Percentiles rank a stretch among this genome's conserved stretches.
phyloP scores from a whole-genome alignment of 2,888 invertebrate species.

The Drosophila picticornis region DNA sequence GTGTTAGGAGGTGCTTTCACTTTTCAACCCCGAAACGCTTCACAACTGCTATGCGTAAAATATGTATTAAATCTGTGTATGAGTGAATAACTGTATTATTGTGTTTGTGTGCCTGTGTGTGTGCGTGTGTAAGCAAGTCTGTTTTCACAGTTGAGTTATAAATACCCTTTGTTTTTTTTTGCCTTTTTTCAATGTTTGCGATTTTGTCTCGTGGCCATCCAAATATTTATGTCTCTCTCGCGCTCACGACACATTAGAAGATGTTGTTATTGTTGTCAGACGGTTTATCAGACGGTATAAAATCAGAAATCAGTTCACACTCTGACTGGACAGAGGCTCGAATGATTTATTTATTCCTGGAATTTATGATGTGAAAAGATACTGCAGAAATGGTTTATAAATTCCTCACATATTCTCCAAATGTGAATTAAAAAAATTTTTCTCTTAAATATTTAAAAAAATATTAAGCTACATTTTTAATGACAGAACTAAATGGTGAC shows the following conservation, averaged over 20 bases:
- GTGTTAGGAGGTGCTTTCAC: constrained; percentile 54
- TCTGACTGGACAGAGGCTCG: neutral
- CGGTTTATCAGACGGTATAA: constrained; percentile 20
- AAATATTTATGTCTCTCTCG: constrained; percentile 27
- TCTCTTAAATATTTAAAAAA: neutral
- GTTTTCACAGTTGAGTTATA: constrained; percentile 30
- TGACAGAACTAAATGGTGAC: neutral
- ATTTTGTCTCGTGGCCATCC: constrained; percentile 13
- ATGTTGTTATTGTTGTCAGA: constrained; percentile 10
- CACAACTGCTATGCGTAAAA: constrained; percentile 6
- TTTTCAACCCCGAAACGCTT: constrained; percentile 56
- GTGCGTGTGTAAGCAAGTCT: constrained; percentile 5
- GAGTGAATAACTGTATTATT: too few species aligned
- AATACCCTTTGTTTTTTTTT: constrained; percentile 42
- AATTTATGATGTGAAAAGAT: neutral
- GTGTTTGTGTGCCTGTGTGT: too few species aligned
- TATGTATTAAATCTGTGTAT: neutral
- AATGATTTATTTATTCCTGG: neutral
- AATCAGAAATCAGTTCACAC: constrained; percentile 1
- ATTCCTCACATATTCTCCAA: neutral
- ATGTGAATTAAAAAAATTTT: neutral
- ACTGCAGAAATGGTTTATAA: neutral
- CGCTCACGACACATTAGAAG: constrained; percentile 5
- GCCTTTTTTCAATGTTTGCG: constrained; percentile 3
- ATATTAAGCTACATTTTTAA: neutral